Conservation (phyloP, 2,888 invertebrate genomes). For the Netelia fuscicornis region DNA sequence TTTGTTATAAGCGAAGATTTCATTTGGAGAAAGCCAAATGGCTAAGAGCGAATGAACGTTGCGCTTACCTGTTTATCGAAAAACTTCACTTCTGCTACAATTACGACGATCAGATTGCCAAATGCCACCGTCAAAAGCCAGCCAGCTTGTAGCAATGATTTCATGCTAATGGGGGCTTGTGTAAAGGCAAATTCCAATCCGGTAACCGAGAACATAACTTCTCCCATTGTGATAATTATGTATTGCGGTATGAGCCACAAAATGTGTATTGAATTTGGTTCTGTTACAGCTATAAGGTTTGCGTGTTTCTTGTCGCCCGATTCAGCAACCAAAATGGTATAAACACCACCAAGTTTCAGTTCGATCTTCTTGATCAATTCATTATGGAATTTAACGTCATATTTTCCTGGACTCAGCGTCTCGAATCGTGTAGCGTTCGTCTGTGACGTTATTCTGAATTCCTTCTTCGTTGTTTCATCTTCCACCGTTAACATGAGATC, state of each 20-base stretch:
- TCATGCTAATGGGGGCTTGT: constrained; percentile 97
- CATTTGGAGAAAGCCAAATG: background rate
- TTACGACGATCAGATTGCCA: constrained; percentile 96
- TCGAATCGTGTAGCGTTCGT: constrained; percentile 63
- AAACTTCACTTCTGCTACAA: constrained; percentile 92
- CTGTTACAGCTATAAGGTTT: constrained; percentile 86
- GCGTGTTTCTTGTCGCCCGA: constrained; percentile 71
- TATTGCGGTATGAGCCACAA: constrained; percentile 97
- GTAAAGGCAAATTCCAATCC: constrained; percentile 98
- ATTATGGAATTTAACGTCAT: constrained; percentile 84
- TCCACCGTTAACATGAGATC: constrained; percentile 39
- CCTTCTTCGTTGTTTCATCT: background rate
- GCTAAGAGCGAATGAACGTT: background rate
- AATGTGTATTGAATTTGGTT: constrained; percentile 92
- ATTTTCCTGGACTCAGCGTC: constrained; percentile 82
- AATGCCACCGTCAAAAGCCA: constrained; percentile 97
- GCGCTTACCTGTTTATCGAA: constrained; percentile 90
- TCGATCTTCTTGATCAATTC: constrained; percentile 79
- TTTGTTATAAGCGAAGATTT: too few species aligned
- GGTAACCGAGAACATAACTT: constrained; percentile 98
- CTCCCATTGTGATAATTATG: constrained; percentile 95
- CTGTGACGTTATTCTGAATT: background rate
- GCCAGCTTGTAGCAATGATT: constrained; percentile 95
- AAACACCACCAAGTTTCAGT: constrained; percentile 89
- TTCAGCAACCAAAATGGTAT: constrained; percentile 85